Evolutionary conservation across 2,797 vertebrate species (phyloP).

Genomic region (Antrozous pallidus): DNA sequence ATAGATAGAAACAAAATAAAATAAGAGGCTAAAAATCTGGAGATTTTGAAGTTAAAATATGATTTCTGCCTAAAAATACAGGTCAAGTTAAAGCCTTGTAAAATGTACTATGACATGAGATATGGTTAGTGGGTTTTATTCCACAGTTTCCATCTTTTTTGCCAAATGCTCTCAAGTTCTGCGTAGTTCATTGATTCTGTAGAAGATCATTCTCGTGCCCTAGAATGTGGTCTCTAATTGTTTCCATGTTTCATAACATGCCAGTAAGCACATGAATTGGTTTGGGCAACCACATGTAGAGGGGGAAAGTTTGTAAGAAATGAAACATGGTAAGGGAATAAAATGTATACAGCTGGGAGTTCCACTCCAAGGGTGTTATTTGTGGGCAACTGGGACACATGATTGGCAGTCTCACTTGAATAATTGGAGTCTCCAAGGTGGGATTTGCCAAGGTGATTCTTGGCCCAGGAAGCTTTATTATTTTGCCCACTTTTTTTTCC

Average conservation of each 20-base stretch:
- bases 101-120: constrained; percentile 9
- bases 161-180: constrained; percentile 61
- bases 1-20: constrained; percentile 50
- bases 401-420: background rate
- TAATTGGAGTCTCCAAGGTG: background rate
- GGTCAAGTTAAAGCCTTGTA: constrained; percentile 32
- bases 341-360: constrained; percentile 54
- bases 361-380: constrained; percentile 46
- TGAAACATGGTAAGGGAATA: constrained; percentile 9
- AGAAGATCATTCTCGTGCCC: constrained; percentile 9
- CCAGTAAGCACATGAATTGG: constrained; percentile 60
- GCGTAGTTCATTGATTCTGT: constrained; percentile 56
- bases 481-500: background rate
- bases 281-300: constrained; percentile 56
- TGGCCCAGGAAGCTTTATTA: constrained; percentile 1
- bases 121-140: constrained; percentile 43
- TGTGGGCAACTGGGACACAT: constrained; percentile 36
- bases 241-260: constrained; percentile 76
- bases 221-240: constrained; percentile 70
- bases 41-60: constrained; percentile 8
- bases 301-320: constrained; percentile 43
- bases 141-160: constrained; percentile 60
- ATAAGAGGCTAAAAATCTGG: background rate
- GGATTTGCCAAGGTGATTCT: constrained; percentile 36
- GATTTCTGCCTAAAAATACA: constrained; percentile 41